Evolutionary conservation across 2,888 invertebrate genomes (phyloP), one percentile per base, ranked within the genome.

Genomic region (Polyommatus icarus): DNA sequence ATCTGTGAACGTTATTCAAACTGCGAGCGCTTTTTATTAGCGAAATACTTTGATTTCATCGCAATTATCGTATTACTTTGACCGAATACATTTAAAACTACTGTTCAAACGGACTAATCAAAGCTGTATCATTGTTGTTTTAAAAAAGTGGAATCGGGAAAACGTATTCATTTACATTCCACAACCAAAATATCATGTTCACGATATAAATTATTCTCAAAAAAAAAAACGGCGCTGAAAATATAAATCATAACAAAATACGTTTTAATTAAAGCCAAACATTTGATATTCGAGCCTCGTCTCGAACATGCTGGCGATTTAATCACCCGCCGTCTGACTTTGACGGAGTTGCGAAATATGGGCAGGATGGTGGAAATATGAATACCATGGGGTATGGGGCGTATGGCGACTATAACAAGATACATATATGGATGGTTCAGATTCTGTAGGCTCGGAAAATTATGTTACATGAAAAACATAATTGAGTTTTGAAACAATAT

Each of bases 271-370:
- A 72, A 73, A 78, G 46, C 76, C 76, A 78, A 79, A 76, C 79
- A 80, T 82, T 80, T 79, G 79, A 80, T 80, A 80, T 79, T 76
- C 78, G 78, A 77, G 80, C 78, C 80, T 80, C 76, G 78, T 77
- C 78, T 80, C 78, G 77, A 80, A 81, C 79, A 78, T 80, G 78
- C 77, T 50, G 79, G 36, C 57, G 78, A 79, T 79, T 79, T 79
- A 77, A 80, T 77, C 76, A 78, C 40, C 78, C 72, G 54, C 78
- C 71, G 79, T 78, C 77, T 78, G 76, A 72, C 73, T 73, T 73
- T 46, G 32, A 79, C 76, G 77, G 78, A 79, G 76, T 78, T 77
- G 61, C 76, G 54, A 77, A 78, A 76, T 73, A 78, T 80, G 72
- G 72, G 18, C n/a, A 46, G 8, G 36, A 71, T 36, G 32, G n/a